A percentile compares a stretch with the other conserved stretches of the same genome.
Conservation (phyloP, 1,140 invertebrate species). For the Drosophila truncata region DNA sequence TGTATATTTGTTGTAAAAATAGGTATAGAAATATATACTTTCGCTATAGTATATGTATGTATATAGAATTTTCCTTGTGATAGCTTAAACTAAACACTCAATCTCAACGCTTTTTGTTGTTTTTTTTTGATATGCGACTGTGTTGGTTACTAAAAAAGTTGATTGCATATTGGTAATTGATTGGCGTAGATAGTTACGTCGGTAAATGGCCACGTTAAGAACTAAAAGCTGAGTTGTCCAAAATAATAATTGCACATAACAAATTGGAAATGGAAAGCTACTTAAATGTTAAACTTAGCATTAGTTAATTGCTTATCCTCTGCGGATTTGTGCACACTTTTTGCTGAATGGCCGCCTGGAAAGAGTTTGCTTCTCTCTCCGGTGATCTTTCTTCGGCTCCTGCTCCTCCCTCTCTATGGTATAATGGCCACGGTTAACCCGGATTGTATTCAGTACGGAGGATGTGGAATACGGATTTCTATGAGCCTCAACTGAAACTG, state of each 20-base stretch:
- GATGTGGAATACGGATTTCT: slow-evolving; percentile 22
- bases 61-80: slow-evolving; percentile 22
- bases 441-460: slow-evolving; percentile 33
- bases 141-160: slow-evolving; percentile 36
- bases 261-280: slow-evolving; percentile 52
- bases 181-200: slow-evolving; percentile 34
- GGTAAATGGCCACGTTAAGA: slow-evolving; percentile 64
- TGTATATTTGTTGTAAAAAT: slow-evolving; percentile 74
- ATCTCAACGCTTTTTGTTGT: slow-evolving; percentile 16
- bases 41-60: slow-evolving; percentile 41
- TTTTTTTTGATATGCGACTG: slow-evolving; percentile 67
- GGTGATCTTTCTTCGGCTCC: background rate
- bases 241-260: slow-evolving; percentile 56
- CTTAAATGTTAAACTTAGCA: slow-evolving; percentile 46
- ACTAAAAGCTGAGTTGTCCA: slow-evolving; percentile 65
- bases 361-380: slow-evolving; percentile 1
- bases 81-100: slow-evolving; percentile 46
- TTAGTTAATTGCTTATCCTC: slow-evolving; percentile 36
- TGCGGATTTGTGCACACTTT: slow-evolving; percentile 34
- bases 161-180: slow-evolving; percentile 39
- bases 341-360: slow-evolving; percentile 39
- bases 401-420: background rate
- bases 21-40: slow-evolving; percentile 44
- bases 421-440: slow-evolving; percentile 28
- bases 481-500: slow-evolving; percentile 42